These are phyloP conservation scores for Hemitrygon akajei DNA, from an alignment of 2,797 vertebrate species.

Conservation along the genomic window DNA sequence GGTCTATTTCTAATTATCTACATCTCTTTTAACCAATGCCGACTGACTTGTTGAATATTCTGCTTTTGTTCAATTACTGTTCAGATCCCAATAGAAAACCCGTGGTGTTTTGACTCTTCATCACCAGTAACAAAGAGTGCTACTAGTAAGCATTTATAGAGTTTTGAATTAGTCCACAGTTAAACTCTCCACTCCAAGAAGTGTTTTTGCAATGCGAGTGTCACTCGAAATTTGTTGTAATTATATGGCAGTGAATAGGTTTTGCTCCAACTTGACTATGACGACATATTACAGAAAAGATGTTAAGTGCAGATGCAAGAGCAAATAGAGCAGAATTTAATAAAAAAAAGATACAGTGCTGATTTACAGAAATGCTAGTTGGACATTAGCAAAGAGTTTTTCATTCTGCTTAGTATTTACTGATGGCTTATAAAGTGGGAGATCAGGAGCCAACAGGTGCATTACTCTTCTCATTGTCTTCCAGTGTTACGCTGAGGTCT, in stretches of 20 bases:
- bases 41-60: too few species aligned
- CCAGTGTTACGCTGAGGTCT: neutral
- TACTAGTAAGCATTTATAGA: neutral
- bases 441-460: too few species aligned
- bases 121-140: neutral
- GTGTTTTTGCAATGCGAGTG: neutral
- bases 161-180: neutral
- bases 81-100: neutral
- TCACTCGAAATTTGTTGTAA: neutral
- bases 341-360: neutral
- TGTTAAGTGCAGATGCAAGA: neutral
- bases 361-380: neutral
- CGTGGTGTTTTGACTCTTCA: neutral
- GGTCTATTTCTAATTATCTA: too few species aligned
- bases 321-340: neutral
- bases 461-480: neutral
- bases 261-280: neutral
- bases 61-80: neutral
- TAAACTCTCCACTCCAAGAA: neutral
- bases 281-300: neutral
- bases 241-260: neutral
- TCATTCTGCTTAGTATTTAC: neutral
- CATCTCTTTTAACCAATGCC: too few species aligned
- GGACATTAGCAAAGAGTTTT: neutral
- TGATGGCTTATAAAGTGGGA: too few species aligned